Base-by-base conservation (phyloP, 1,140 invertebrate species). In the Sitophilus oryzae region DNA sequence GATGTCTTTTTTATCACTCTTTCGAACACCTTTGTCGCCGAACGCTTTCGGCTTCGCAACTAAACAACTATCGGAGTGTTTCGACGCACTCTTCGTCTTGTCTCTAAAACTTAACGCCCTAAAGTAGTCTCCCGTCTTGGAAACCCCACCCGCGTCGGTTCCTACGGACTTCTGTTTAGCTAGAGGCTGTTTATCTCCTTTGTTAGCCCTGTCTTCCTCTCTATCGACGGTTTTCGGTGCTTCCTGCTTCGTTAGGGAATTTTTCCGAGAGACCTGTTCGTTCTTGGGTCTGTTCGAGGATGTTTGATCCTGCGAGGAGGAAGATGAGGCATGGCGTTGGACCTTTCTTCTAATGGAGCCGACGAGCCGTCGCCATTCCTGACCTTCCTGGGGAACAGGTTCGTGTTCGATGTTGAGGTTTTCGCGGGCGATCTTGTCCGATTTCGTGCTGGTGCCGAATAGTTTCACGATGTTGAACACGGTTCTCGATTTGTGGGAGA, bases 301-400 rank as follows among this genome's bases (percentile, higher is more conserved):
- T 15, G 56, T 25, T 34, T 56, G 43, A 44, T 35, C 44, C 36
- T 34, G 14, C 15, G 19, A 35, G 11, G 58, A 52, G 34, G 64
- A 60, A 10, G 59, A 63, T 37, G 65, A 58, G 22, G 59, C 66
- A 69, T 71, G 65, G 25, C 68, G 62, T 56, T 71, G 69, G 2
- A 71, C 69, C 44, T 66, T 65, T 14, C 66, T 58, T 11, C 68
- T 62, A 34, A 72, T 69, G 16, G 70, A 72, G 34, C 70, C 70
- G 25, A 72, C 70, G 40, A 72, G 63, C 60, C 57, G 65, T 19
- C 62, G 51, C 69, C 69, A 72, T 65, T 72, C 70, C 60, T 71
- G 63, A 20, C 56, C 59, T 41, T 68, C 62, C 19, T 58, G 43
- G 18, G 58, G 52, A 34, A 41, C 37, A 9, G 56, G 38, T 38